A percentile compares a stretch with the other conserved stretches of the same genome.
These are phyloP conservation scores for Ptychodera flava DNA, from an alignment of 35 echinoderm and acorn worm genomes.

Conservation along the genomic window DNA sequence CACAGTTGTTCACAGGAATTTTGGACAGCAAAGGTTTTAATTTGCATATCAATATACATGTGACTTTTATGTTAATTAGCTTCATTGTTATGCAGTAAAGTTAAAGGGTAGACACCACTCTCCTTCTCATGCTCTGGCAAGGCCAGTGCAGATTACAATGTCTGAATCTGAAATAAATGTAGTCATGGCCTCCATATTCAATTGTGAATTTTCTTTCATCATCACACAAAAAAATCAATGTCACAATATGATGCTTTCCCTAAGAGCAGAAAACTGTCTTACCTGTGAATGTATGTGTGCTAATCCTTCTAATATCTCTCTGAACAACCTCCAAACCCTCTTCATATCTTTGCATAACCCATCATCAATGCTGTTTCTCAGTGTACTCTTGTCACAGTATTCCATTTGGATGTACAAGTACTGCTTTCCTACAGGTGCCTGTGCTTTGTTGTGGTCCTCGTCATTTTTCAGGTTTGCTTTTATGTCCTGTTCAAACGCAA, in stretches of 20 bases:
- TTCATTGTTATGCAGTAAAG: no score
- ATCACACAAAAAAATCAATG: no score
- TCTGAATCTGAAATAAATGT: no score
- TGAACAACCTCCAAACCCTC: slow-evolving; percentile 74
- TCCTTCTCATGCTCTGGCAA: no score
- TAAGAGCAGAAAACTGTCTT: no score
- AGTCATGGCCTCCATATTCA: no score
- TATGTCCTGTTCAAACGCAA: not conserved
- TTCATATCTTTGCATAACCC: slow-evolving; percentile 68
- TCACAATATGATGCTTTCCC: no score
- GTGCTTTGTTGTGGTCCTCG: slow-evolving; percentile 9
- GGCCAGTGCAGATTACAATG: no score
- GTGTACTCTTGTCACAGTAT: slow-evolving; percentile 96
- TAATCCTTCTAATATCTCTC: slow-evolving; percentile 88
- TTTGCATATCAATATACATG: no score
- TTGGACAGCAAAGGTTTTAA: not conserved
- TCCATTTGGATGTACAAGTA: slow-evolving; percentile 99
- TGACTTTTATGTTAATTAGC: no score
- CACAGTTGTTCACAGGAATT: not conserved
- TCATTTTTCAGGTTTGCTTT: slow-evolving; percentile 15
- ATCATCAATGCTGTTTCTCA: slow-evolving; percentile 72
- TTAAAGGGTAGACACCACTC: no score
- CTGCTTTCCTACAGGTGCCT: slow-evolving; percentile 5
- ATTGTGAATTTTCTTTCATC: no score
- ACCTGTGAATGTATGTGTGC: slow-evolving; percentile 98